Base-by-base conservation (phyloP, 1,140 invertebrate genomes). In the Apis laboriosa region DNA sequence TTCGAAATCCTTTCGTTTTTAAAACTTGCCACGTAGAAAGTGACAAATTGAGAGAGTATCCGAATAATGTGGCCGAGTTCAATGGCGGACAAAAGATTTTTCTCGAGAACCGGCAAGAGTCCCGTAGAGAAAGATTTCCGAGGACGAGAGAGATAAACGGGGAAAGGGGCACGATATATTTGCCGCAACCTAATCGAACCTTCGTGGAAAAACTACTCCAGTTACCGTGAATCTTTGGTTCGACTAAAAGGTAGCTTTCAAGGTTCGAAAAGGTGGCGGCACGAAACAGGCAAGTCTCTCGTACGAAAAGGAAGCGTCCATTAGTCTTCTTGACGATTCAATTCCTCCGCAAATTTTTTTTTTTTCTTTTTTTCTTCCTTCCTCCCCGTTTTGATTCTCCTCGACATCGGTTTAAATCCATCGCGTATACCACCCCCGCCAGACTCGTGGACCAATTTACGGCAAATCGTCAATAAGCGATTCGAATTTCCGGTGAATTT, bases 231-330 rank as follows among this genome's bases (percentile, higher is more conserved):
- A 75, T 58, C 53, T 68, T 80, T 78, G 49, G 24, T 13, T 12
- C 7, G 49, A n/a, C 72, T 49, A 71, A 78, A 60, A 71, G 74
- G 21, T 71, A 43, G 74, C 75, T 83, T 72, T 83, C 61, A 83
- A 72, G 67, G 58, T 28, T 9, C 56, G 28, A 56, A 24, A 55
- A 60, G 17, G 24, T 28, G 64, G 17, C 8, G 43, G 17, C 34
- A 80, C 71, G 78, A n/a, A 66, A 56, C 66, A 49, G 28, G 61
- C 3, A 51, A 53, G 19, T 34, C 34, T 77, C 28, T 77, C 28
- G 75, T 53, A n/a, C 55, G 2, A 9, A 72, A 72, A 83, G 81
- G 51, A 21, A 34, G 19, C n/a, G 66, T 64, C 81, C 81, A 83
- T 83, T 83, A 83, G 28, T 21, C 17, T 43, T 8, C 53, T 64